Evolutionary conservation across 2,113 vertebrate genomes (phyloP).

Genomic region (Trogon surrucura): DNA sequence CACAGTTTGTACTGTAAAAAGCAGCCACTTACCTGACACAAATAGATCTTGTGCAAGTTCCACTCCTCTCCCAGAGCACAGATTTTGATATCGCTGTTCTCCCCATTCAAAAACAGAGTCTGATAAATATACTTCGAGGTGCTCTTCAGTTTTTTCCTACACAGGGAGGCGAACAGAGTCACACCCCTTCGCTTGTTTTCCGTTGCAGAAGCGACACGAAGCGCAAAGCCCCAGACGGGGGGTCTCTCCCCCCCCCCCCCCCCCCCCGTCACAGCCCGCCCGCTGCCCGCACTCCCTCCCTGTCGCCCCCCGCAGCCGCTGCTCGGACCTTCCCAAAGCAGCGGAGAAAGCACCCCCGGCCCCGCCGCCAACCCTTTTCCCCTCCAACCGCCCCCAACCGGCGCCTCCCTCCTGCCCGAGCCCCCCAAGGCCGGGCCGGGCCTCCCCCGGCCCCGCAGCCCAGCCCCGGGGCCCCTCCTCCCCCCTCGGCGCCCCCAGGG

Average conservation of each 20-base stretch:
- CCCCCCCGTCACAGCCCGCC: accelerated
- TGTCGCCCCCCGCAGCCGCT: not conserved
- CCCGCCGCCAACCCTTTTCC: not conserved
- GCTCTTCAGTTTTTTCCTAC: constrained; percentile 94
- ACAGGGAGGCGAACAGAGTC: not conserved
- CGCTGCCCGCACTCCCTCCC: not conserved
- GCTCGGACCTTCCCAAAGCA: not conserved
- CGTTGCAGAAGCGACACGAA: not conserved
- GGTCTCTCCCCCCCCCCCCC: not conserved
- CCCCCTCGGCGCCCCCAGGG: not conserved
- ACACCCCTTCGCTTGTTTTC: not conserved
- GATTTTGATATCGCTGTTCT: constrained; percentile 96
- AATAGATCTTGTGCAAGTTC: constrained; percentile 96
- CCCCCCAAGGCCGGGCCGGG: too few relatives aligned
- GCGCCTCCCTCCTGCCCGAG: too few relatives aligned
- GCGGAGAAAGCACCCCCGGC: not conserved
- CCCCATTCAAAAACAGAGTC: constrained; percentile 94
- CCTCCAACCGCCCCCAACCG: too few relatives aligned
- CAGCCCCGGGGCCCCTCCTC: not conserved
- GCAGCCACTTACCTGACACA: constrained; percentile 87
- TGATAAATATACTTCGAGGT: constrained; percentile 97
- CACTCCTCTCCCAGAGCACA: constrained; percentile 95
- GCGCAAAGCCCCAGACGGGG: accelerated
- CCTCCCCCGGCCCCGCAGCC: not conserved
- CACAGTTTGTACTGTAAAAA: accelerated